Evolutionary conservation across 2,888 invertebrate genomes (phyloP).

Genomic region (Cyclophora punctaria): DNA sequence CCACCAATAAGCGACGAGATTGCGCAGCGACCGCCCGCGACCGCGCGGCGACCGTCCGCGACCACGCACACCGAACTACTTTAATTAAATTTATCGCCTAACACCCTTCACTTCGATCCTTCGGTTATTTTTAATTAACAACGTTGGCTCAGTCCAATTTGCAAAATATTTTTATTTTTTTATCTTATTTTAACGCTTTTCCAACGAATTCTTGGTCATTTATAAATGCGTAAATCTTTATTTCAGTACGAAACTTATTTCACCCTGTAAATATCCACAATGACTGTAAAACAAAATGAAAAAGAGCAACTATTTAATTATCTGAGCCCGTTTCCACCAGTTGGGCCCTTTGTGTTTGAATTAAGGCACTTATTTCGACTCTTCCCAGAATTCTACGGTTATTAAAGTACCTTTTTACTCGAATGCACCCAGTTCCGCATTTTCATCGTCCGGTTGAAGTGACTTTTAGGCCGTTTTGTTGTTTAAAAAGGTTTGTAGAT

Average conservation of each 20-base stretch:
- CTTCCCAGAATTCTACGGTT: no score
- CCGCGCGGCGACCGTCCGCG: constrained; percentile 3
- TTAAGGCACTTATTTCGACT: constrained; percentile 7
- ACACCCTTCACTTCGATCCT: constrained; percentile 22
- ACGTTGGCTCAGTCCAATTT: constrained; percentile 5
- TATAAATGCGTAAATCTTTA: no score
- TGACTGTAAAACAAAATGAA: constrained; percentile 15
- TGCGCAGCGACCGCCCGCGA: background rate
- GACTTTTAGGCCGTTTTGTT: no score
- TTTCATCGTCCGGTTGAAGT: no score
- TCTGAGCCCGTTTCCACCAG: constrained; percentile 31
- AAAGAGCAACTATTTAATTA: constrained; percentile 40
- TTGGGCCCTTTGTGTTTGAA: constrained; percentile 32
- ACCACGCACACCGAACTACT: constrained; percentile 20
- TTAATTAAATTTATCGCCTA: constrained; percentile 46
- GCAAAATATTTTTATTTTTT: no score
- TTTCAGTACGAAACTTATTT: no score
- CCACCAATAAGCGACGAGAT: background rate
- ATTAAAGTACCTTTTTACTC: no score
- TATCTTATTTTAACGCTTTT: no score
- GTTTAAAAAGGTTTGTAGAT: no score
- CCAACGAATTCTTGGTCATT: no score
- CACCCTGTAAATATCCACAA: no score
- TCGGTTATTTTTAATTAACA: constrained; percentile 38
- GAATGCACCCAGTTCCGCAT: no score